phyloP scores from a whole-genome alignment of 2,888 invertebrate genomes.

The Nemapogon koenigi region DNA sequence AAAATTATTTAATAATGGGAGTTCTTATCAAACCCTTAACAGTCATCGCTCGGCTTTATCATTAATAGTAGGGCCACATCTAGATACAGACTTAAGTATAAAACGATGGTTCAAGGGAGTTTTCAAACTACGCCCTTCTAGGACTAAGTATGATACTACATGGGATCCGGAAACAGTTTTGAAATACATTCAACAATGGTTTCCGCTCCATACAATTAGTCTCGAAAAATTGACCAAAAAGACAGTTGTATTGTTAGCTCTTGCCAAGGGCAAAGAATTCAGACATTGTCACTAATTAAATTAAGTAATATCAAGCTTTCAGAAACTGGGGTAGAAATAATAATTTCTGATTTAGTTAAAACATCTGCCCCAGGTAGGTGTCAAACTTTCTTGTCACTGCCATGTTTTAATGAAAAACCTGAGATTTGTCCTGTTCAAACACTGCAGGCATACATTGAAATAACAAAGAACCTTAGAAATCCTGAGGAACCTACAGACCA shows the following conservation, averaged over 20 bases:
- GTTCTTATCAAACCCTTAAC: constrained; percentile 8
- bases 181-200: not conserved
- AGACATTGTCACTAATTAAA: constrained; percentile 8
- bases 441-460: too few relatives aligned
- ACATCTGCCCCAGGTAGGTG: constrained; percentile 1
- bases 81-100: constrained; percentile 3
- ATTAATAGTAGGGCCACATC: constrained; percentile 3
- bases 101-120: constrained; percentile 8
- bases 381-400: constrained; percentile 1
- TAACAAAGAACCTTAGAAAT: too few relatives aligned
- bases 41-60: constrained; percentile 8
- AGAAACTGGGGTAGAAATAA: not conserved
- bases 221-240: constrained; percentile 8
- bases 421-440: too few relatives aligned
- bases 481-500: too few relatives aligned
- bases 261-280: constrained; percentile 9
- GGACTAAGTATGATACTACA: constrained; percentile 9
- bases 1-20: constrained; percentile 1
- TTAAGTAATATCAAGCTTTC: constrained; percentile 1
- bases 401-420: constrained; percentile 7
- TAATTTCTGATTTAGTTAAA: constrained; percentile 1
- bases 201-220: not conserved
- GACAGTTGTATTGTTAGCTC: constrained; percentile 9
- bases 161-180: constrained; percentile 1
- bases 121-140: constrained; percentile 7